These are phyloP conservation scores for Atlantisia rogersi DNA, from an alignment of 2,113 vertebrate species.

Conservation along the genomic window DNA sequence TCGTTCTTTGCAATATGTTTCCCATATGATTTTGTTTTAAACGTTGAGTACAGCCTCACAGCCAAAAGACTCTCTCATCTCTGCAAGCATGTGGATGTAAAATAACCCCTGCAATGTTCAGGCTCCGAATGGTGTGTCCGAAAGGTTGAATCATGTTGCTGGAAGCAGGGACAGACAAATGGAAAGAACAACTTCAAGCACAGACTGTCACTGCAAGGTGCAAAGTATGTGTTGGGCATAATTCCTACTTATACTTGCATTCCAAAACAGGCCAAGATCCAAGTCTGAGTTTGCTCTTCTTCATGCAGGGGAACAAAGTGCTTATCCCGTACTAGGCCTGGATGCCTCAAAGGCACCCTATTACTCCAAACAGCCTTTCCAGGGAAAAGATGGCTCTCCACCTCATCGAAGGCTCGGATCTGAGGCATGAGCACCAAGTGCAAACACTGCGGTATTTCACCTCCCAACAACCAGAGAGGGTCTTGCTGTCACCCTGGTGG, in stretches of 20 bases:
- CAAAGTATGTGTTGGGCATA: neutral
- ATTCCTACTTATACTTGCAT: constrained; percentile 12
- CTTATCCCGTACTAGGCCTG: neutral
- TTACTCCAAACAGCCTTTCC: neutral
- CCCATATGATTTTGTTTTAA: constrained; percentile 67
- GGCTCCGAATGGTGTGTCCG: neutral
- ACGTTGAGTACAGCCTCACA: neutral
- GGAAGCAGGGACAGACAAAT: constrained; percentile 15
- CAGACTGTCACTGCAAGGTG: constrained; percentile 24
- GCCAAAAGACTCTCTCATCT: constrained; percentile 33
- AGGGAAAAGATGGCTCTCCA: neutral
- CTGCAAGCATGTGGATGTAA: neutral
- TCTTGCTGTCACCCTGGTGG: neutral
- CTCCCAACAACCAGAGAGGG: fast-evolving
- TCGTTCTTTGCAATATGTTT: constrained; percentile 40
- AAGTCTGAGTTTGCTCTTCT: neutral
- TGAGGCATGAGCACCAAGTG: neutral
- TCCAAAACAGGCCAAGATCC: neutral
- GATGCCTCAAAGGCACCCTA: neutral
- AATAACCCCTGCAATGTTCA: neutral
- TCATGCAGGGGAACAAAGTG: neutral
- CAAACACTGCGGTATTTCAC: neutral
- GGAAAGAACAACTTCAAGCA: constrained; percentile 31
- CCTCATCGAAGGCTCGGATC: neutral
- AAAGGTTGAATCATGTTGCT: constrained; percentile 28